Base-by-base conservation (phyloP, 2,888 invertebrate genomes). In the Caradrina clavipalpis region DNA sequence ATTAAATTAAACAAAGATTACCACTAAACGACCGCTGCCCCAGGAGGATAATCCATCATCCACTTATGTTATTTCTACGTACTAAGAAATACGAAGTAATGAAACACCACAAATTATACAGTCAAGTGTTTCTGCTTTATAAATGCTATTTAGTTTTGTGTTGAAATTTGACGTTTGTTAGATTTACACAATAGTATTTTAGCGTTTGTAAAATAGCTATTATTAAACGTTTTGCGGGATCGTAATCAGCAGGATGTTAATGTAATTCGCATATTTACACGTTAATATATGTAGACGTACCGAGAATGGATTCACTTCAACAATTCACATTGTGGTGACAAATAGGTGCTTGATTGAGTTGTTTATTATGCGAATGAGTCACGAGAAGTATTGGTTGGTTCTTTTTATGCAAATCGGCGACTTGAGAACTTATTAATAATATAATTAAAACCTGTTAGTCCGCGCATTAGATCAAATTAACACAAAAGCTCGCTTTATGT, bases 1-100 rank as follows among this genome's bases (percentile, higher is more conserved):
- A 93, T 93, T 91, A 91, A 92, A 94, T 93, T 93, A 94, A 93
- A 91, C 91, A 92, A 89, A 91, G 91, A 92, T 92, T 92, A 91
- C 87, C 79, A 81, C 89, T 91, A 91, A 93, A 90, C 89, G 91
- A 83, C 84, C 82, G 81, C 80, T 71, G 84, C 76, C 81, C 49
- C 79, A 39, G 74, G 81, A 75, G 81, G 82, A 83, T 87, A 88
- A 92, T 93, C 89, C 89, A 92, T 93, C 90, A 91, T 85, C 85
- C 88, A 89, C 88, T 89, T 87, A 85, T 75, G 84, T 84, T 81
- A 76, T 83, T 85, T 82, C 72, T 85, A 83, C 79, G 83, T 82
- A 83, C 82, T 81, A 86, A 90, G 92, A 92, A 91, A 90, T 91
- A 93, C 91, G 87, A 91, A 88, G 89, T 92, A 92, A 92, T 90